Evolutionary conservation across 2,888 invertebrate species (phyloP), one percentile per base, ranked within the genome.

Genomic region (Eubasilissa splendida): DNA sequence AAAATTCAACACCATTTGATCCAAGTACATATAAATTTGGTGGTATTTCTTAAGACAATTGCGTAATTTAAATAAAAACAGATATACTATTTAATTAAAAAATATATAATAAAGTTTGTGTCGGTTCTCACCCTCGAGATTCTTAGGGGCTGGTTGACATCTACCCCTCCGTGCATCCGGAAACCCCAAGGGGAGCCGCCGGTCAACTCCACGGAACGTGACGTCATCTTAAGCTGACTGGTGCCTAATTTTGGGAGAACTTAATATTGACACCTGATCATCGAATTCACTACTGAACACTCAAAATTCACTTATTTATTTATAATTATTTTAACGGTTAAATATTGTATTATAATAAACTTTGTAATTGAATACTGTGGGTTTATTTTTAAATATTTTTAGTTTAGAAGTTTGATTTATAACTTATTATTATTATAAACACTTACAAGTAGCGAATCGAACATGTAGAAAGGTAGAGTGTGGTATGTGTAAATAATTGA

Each of bases 181-280:
- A 96, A 96, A 86, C 96, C 96, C 96, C 96, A 96, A 85, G 96
- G 96, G 87, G 95, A 93, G 84, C 96, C 96, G 85, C 96, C 96
- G 87, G 93, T 92, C 87, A 96, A 90, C 87, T 93, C 92, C 88
- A 96, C 94, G 89, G 94, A 93, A 86, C 93, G 90, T 84, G 94
- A 90, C 86, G 93, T 93, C 95, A 95, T 95, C 86, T 80, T 42
- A 42, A 42, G 7, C 42, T 42, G 4, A 42, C 42, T 42, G 42
- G 14, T 12, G 42, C 33, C 63, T 10, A 10, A 33, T 12, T 7
- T 5, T 4, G 10, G 42, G 31, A 63, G 7, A 63, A 8, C 63
- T 63, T 63, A 22, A 22, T 22, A 9, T 63, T 63, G 10, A 63
- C 31, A 63, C 12, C 63, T 4, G 33, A 33, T 5, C 63, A 33